Evolutionary conservation across 2,888 invertebrate genomes (phyloP), one percentile per base, ranked within the genome.

Genomic region (Xylophagus ater): DNA sequence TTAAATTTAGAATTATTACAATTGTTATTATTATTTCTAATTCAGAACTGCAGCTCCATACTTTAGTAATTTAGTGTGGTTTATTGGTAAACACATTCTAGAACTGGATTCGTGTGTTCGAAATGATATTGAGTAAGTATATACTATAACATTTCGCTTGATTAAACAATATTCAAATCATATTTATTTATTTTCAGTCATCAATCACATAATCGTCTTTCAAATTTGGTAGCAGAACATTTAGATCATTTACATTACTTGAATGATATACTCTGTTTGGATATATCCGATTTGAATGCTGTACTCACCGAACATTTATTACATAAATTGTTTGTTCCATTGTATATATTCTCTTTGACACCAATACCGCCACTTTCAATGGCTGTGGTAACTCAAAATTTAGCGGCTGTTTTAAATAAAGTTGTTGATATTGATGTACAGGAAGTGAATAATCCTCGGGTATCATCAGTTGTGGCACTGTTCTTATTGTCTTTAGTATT

Each of bases 11-110:
- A n/a, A n/a, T n/a, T n/a, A n/a, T n/a, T n/a, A n/a, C n/a, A n/a
- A n/a, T n/a, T n/a, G n/a, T n/a, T n/a, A n/a, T n/a, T n/a, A 2
- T 14, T 8, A 24, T 34, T 13, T 15, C 9, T 25, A 18, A 20
- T 26, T 10, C 50, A 74, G 87, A 65, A 96, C 97, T 24, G 96
- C 96, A 8, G 94, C 93, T 19, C 94, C 96, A 2, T 98, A 97
- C 68, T 96, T 98, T 63, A 93, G 93, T 50, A 97, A 98, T 67
- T 74, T 99, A 40, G 96, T 97, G 29, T 97, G 96, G 93, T 94
- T 94, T 58, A 94, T 99, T 56, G 96, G 96, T 37, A 94, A 90
- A 68, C 93, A 97, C 60, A 90, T 97, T 49, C 72, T 96, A 50
- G 96, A 98, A 60, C 69, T 98, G 50, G 93, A 98, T 63, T 76